A percentile compares a stretch with the other conserved stretches of the same genome.
phyloP scores from a whole-genome alignment of 2,113 vertebrate species.

The Struthidea cinerea region DNA sequence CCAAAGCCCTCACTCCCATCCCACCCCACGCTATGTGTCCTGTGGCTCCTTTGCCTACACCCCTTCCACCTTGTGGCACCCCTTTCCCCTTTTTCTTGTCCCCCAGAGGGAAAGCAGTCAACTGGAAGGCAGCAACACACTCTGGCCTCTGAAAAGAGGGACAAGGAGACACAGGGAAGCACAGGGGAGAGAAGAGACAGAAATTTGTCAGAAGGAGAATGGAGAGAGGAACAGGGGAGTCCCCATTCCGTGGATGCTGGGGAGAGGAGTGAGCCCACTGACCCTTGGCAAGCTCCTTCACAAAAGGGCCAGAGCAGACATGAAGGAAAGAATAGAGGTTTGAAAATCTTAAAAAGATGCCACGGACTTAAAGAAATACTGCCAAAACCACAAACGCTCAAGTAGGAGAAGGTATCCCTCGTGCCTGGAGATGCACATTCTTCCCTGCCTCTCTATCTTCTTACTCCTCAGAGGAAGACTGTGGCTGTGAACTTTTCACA shows the following conservation, averaged over 20 bases:
- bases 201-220: not conserved
- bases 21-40: rapidly evolving
- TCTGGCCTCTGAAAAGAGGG: not conserved
- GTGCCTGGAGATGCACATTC: not conserved
- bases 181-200: not conserved
- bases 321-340: not conserved
- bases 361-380: not conserved
- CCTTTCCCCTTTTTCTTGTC: rapidly evolving
- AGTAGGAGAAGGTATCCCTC: rapidly evolving
- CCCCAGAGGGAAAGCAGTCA: not conserved
- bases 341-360: not conserved
- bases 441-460: not conserved
- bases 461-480: not conserved
- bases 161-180: not conserved
- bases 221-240: not conserved
- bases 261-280: rapidly evolving
- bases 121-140: not conserved
- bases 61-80: not conserved
- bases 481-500: not conserved
- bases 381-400: not conserved
- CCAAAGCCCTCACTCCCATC: not conserved
- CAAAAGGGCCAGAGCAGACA: not conserved
- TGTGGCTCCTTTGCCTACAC: rapidly evolving
- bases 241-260: not conserved
- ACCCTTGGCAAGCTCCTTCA: not conserved